Conservation (phyloP, 30 jellyfish, hydroid and myxozoan species). For the Catostylus mosaicus region DNA sequence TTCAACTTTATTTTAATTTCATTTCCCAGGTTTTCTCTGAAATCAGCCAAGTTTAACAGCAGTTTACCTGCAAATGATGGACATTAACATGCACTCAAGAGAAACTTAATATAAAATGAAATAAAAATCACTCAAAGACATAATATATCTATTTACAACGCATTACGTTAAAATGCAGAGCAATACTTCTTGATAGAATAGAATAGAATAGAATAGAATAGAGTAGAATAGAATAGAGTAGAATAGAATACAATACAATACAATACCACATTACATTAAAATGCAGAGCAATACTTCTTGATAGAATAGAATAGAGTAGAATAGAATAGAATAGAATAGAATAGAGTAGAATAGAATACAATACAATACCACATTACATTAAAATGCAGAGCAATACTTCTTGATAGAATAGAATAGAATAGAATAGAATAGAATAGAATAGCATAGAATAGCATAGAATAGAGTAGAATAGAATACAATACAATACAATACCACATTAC, state of each 20-base stretch:
- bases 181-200: not conserved
- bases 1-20: conserved; percentile 56
- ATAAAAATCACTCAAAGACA: too few species aligned
- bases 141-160: too few species aligned
- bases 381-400: too few species aligned
- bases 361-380: not conserved
- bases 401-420: too few species aligned
- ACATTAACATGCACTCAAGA: too few species aligned
- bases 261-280: not conserved
- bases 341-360: not conserved
- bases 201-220: too few species aligned
- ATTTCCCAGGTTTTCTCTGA: conserved; percentile 40
- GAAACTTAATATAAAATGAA: not conserved
- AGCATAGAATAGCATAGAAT: not conserved
- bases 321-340: too few species aligned
- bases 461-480: not conserved
- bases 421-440: not conserved
- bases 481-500: not conserved
- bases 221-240: not conserved
- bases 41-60: conserved; percentile 50
- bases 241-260: not conserved
- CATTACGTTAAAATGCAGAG: not conserved
- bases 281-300: not conserved
- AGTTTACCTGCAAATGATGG: conserved; percentile 65
- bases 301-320: too few species aligned